Conservation (phyloP, 1,140 invertebrate species). For the Calosoma granatense region DNA sequence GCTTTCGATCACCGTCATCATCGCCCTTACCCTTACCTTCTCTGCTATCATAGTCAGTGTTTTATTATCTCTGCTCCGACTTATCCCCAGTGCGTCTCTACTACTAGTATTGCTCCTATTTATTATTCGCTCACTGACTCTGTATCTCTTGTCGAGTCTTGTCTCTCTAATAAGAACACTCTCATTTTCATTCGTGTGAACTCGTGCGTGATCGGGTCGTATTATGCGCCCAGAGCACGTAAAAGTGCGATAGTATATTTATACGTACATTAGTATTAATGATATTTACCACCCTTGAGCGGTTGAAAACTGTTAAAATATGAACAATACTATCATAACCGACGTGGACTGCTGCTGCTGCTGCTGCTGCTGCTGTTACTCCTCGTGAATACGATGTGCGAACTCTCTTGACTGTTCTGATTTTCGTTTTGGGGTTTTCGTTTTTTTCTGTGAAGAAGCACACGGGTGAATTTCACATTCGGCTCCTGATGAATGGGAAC, state of each 20-base stretch:
- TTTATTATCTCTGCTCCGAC: too few relatives aligned
- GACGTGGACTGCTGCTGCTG: neutral
- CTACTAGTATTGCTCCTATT: too few relatives aligned
- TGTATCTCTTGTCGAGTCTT: too few relatives aligned
- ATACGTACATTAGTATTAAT: neutral
- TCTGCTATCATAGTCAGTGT: too few relatives aligned
- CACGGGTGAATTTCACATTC: constrained; percentile 6
- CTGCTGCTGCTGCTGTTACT: neutral
- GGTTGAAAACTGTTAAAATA: neutral
- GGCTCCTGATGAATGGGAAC: constrained; percentile 33
- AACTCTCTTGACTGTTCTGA: too few relatives aligned
- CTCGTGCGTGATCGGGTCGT: neutral
- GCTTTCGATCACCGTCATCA: neutral
- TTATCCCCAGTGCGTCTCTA: too few relatives aligned
- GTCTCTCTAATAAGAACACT: constrained; percentile 4
- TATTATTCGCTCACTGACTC: too few relatives aligned
- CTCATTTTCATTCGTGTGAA: constrained; percentile 3
- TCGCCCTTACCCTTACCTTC: too few relatives aligned
- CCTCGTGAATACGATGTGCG: too few relatives aligned
- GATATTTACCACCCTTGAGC: neutral
- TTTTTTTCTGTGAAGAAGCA: too few relatives aligned
- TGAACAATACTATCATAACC: neutral
- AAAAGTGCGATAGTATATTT: neutral
- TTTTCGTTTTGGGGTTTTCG: neutral
- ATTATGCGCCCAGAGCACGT: too few relatives aligned